Percentiles rank a stretch among this genome's conserved stretches.
Conservation (phyloP, 2,888 invertebrate genomes). For the Argyresthia albistria region DNA sequence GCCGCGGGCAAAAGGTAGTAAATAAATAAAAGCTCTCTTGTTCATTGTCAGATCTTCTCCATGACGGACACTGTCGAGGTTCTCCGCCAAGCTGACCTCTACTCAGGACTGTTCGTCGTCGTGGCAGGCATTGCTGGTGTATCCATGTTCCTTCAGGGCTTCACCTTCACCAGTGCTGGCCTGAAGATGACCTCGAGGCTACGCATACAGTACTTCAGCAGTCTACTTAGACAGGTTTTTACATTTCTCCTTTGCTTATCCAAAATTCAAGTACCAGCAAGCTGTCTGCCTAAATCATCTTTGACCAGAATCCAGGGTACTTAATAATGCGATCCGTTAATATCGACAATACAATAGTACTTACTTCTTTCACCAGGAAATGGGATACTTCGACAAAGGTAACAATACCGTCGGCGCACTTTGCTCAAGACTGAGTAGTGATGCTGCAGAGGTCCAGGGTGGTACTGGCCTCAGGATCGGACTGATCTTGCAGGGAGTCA, state of each 20-base stretch:
- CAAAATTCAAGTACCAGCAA: too few species aligned
- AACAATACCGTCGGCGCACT: constrained; percentile 60
- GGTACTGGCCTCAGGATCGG: constrained; percentile 62
- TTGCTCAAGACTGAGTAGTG: constrained; percentile 59
- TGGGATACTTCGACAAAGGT: constrained; percentile 64
- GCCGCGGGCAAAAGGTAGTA: too few species aligned
- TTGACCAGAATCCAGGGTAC: too few species aligned
- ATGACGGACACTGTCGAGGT: constrained; percentile 6
- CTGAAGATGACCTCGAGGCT: constrained; percentile 75
- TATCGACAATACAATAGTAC: too few species aligned
- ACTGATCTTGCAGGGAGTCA: constrained; percentile 49
- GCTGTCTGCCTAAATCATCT: too few species aligned
- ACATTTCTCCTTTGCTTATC: too few species aligned
- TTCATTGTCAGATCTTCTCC: constrained; percentile 8
- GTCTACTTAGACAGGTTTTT: constrained; percentile 48
- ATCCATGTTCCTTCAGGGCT: constrained; percentile 72
- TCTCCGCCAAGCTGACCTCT: constrained; percentile 57
- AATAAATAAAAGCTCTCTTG: background rate
- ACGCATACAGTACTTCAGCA: constrained; percentile 30
- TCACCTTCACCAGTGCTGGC: constrained; percentile 77
- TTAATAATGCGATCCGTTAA: too few species aligned
- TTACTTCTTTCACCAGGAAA: constrained; percentile 35
- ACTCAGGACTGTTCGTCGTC: constrained; percentile 66
- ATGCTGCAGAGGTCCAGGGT: constrained; percentile 62
- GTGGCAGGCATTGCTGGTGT: constrained; percentile 71